Base-by-base conservation (phyloP, 2,797 vertebrate genomes). In the Scyliorhinus canicula region DNA sequence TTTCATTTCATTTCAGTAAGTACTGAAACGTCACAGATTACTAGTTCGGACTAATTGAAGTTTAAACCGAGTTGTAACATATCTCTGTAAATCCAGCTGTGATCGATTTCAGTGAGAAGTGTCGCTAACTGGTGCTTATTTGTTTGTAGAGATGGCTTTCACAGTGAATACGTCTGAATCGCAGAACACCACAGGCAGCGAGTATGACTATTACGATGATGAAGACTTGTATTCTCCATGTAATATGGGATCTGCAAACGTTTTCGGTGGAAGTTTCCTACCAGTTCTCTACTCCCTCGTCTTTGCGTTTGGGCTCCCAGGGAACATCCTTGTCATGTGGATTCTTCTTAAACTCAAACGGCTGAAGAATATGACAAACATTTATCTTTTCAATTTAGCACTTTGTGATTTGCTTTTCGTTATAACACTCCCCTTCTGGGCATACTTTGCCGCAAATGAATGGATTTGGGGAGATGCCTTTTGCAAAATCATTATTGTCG, bases 311-410 rank as follows among this genome's bases (percentile, higher is more conserved):
- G 98, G 99, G 1, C 94, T 98, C 28, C 9, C 96, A 31, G 98
- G 98, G 0, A 99, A 99, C 95, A 85, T 96, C 0, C 95, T 98
- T 95, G 98, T 99, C 95, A 95, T 99, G 82, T 97, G 98, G 97
- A 98, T 99, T 67, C 97, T 98, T 26, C 71, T 96, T 55, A 97
- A 96, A 71, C 98, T 98, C 44, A 97, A 97, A 95, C 97, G 97
- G 82, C 96, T 99, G 63, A 98, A 97, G 96, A 98, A 97, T 97
- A 98, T 99, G 98, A 99, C 98, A 0, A 98, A 99, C 0, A 97
- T 99, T 95, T 99, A 98, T 96, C 97, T 99, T 88, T 96, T 99
- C 35, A 99, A 99, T 96, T 96, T 99, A 0, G 98, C 98, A 47
- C 82, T 98, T 2, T 98, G 98, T 0, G 99, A 99, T 95, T 96